A percentile compares a stretch with the other conserved stretches of the same genome.
Evolutionary conservation across 2,113 vertebrate genomes (phyloP).

Genomic region (Ciconia stormi): DNA sequence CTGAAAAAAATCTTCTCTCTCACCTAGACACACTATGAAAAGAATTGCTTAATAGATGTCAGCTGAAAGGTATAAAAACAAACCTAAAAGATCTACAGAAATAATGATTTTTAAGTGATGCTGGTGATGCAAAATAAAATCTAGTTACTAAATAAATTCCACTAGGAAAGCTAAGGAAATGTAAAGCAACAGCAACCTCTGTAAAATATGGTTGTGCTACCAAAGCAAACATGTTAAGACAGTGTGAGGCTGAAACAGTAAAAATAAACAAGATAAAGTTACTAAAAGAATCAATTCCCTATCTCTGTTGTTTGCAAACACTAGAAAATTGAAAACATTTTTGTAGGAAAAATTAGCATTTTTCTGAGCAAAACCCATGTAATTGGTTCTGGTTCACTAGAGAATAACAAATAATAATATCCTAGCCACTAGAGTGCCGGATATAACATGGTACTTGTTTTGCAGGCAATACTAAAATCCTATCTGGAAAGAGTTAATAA

Average conservation of each 20-base stretch:
- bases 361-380: not conserved
- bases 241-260: not conserved
- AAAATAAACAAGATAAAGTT: not conserved
- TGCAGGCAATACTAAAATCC: not conserved
- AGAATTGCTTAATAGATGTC: conserved; percentile 40
- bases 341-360: not conserved
- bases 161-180: not conserved
- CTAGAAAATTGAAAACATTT: not conserved
- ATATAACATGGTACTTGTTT: not conserved
- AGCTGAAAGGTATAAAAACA: conserved; percentile 41
- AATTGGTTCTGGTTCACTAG: not conserved
- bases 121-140: conserved; percentile 30
- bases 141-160: not conserved
- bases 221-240: not conserved
- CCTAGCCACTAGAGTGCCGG: not conserved
- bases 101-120: conserved; percentile 14
- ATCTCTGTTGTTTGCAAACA: not conserved
- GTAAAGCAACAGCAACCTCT: not conserved
- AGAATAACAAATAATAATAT: not conserved
- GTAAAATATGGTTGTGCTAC: not conserved
- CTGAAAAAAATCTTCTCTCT: conserved; percentile 1
- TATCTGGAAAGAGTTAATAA: not conserved
- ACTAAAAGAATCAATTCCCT: not conserved
- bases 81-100: conserved; percentile 23
- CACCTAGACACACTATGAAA: conserved; percentile 1